Conservation (phyloP, 2,797 vertebrate species). For the Sebastes matsubarae region DNA sequence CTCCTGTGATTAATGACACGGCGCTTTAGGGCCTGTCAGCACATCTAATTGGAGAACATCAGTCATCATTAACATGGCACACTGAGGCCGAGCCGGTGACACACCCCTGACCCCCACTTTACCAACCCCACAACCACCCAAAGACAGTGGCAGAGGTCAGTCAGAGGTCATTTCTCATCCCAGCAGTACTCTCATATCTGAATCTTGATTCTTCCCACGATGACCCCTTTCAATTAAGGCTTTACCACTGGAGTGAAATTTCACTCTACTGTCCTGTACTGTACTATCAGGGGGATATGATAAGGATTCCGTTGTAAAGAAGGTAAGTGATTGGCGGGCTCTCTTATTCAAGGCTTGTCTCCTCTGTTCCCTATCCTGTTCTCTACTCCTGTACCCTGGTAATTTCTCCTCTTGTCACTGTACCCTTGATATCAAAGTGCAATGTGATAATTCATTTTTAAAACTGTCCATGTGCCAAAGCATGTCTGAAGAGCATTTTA, state of each 20-base stretch:
- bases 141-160: slow-evolving; percentile 58
- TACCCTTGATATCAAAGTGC: slow-evolving; percentile 24
- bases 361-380: slow-evolving; percentile 39
- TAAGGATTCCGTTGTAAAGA: slow-evolving; percentile 31
- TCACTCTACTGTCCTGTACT: background rate
- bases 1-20: slow-evolving; percentile 83
- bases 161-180: slow-evolving; percentile 53
- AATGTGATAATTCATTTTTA: slow-evolving; percentile 18
- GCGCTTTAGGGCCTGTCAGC: slow-evolving; percentile 82
- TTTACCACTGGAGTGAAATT: slow-evolving; percentile 7
- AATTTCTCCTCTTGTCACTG: slow-evolving; percentile 36
- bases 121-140: slow-evolving; percentile 56
- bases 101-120: slow-evolving; percentile 69
- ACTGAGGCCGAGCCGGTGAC: slow-evolving; percentile 61
- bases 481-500: slow-evolving; percentile 12
- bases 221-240: slow-evolving; percentile 30
- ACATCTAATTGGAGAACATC: slow-evolving; percentile 86
- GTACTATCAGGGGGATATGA: slow-evolving; percentile 16
- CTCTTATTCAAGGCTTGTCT: slow-evolving; percentile 30
- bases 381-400: slow-evolving; percentile 29
- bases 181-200: slow-evolving; percentile 10
- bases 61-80: slow-evolving; percentile 85
- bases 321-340: slow-evolving; percentile 63
- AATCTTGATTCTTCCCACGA: slow-evolving; percentile 20
- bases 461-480: background rate